Evolutionary conservation across 2,113 vertebrate species (phyloP).

Genomic region (Pluvialis apricaria): DNA sequence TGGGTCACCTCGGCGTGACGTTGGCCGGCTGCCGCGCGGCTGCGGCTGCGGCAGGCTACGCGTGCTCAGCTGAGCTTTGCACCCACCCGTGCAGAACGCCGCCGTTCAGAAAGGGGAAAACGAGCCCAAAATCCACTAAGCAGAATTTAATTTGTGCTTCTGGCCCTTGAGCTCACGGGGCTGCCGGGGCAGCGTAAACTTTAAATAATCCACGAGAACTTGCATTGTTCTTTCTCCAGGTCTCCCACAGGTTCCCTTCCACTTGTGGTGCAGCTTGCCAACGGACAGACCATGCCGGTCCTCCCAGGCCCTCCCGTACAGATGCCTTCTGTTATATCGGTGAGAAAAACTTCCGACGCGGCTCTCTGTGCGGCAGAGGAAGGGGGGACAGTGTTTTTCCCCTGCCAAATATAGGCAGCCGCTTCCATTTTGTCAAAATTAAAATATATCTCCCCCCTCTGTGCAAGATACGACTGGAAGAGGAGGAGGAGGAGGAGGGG

Average conservation of each 20-base stretch:
- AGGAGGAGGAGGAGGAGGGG: neutral
- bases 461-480: neutral
- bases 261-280: conserved; percentile 94
- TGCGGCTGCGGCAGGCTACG: rapidly evolving
- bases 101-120: neutral
- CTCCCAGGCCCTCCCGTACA: conserved; percentile 90
- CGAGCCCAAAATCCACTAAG: rapidly evolving
- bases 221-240: conserved; percentile 61
- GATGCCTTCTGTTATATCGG: conserved; percentile 96
- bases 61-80: neutral
- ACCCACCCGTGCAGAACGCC: rapidly evolving
- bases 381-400: neutral
- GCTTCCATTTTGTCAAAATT: neutral
- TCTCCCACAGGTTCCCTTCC: conserved; percentile 90
- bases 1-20: rapidly evolving
- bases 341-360: conserved; percentile 64
- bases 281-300: conserved; percentile 89
- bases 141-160: rapidly evolving
- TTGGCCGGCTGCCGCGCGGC: neutral
- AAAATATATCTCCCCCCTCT: neutral
- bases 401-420: neutral
- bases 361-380: neutral
- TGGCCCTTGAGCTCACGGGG: neutral
- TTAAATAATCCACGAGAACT: neutral
- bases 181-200: rapidly evolving